These are phyloP conservation scores for Pentalonia nigronervosa DNA, from an alignment of 1,140 invertebrate genomes.

Conservation along the genomic window DNA sequence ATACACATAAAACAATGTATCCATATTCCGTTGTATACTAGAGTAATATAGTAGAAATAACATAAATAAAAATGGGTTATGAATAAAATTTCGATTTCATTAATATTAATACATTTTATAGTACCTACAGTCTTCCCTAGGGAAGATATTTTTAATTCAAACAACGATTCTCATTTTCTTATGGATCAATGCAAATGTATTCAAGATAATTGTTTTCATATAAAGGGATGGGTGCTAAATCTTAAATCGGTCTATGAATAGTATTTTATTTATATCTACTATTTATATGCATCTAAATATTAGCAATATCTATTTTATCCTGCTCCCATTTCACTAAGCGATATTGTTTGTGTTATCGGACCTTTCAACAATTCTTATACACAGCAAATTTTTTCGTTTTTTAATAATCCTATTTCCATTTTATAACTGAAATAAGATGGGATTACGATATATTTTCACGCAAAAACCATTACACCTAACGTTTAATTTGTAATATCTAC, in stretches of 20 bases:
- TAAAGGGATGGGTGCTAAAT: neutral
- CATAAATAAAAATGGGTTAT: neutral
- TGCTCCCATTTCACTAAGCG: neutral
- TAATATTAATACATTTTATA: neutral
- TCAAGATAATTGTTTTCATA: neutral
- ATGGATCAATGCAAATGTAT: neutral
- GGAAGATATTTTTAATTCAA: neutral
- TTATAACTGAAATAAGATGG: neutral
- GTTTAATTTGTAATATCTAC: neutral
- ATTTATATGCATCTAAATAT: neutral
- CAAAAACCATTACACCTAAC: neutral
- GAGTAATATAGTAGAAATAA: neutral
- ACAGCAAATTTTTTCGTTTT: neutral
- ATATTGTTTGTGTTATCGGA: neutral
- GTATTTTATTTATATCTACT: neutral
- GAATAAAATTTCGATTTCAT: neutral
- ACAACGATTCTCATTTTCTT: neutral
- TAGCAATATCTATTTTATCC: neutral
- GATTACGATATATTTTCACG: neutral
- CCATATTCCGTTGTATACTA: neutral
- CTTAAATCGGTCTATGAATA: neutral
- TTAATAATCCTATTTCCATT: neutral
- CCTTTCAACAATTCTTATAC: neutral
- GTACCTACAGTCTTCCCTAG: no score
- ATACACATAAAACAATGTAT: neutral